Percentiles rank a stretch among this genome's conserved stretches.
These are phyloP conservation scores for Ciona savignyi DNA, from an alignment of 23 tunicate genomes.

Conservation along the genomic window DNA sequence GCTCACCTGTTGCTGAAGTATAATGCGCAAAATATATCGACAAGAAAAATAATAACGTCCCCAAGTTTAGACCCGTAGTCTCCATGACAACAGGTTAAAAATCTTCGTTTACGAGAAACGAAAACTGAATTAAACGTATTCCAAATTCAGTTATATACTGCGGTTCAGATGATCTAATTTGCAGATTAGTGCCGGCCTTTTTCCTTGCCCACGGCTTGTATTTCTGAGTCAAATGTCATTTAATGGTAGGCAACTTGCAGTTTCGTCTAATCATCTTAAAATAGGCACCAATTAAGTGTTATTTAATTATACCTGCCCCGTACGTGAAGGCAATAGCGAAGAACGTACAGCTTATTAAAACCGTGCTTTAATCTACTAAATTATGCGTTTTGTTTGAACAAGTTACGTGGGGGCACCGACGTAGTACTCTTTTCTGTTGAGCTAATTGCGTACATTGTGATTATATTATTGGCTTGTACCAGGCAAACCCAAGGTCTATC, in stretches of 20 bases:
- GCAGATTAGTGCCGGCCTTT: background rate
- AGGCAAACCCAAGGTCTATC: background rate
- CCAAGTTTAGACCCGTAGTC: background rate
- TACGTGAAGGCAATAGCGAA: background rate
- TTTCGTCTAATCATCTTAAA: background rate
- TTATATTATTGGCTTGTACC: background rate
- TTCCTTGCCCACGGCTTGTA: background rate
- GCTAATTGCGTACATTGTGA: background rate
- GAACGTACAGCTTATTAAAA: background rate
- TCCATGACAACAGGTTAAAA: background rate
- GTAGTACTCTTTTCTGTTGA: background rate
- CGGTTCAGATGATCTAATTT: background rate
- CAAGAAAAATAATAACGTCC: background rate
- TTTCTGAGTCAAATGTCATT: background rate
- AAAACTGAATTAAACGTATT: background rate
- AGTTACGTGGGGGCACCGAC: background rate
- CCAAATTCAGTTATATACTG: too few species aligned
- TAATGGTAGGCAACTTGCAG: background rate
- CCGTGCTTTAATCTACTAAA: background rate
- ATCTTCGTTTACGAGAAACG: conserved; percentile 1
- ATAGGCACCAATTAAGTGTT: background rate
- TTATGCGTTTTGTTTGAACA: background rate
- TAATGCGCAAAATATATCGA: background rate
- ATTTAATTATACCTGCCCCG: background rate
- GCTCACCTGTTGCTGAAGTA: background rate